Conservation (phyloP, 1,140 invertebrate genomes). For the Drosophila subpulchrella region DNA sequence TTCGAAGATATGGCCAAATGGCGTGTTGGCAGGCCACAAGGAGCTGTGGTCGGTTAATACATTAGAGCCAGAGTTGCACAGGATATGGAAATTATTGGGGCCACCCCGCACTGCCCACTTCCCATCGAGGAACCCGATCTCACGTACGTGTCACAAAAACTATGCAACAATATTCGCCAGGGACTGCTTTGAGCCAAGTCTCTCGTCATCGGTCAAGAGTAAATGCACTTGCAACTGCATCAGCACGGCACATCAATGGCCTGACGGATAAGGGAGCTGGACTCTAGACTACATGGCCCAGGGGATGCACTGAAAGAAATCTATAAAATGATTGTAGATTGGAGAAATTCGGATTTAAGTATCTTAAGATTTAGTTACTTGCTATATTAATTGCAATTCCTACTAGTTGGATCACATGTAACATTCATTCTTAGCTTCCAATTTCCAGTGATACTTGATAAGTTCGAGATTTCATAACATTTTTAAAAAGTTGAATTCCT, state of each 20-base stretch:
- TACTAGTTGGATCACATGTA: too few relatives aligned
- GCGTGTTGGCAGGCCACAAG: slow-evolving; percentile 75
- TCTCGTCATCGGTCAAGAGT: slow-evolving; percentile 39
- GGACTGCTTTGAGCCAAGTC: slow-evolving; percentile 10
- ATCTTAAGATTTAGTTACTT: too few relatives aligned
- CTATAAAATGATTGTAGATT: too few relatives aligned
- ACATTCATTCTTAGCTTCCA: too few relatives aligned
- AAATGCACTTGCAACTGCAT: slow-evolving; percentile 46
- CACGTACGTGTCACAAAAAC: slow-evolving; percentile 26
- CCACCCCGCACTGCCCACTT: neutral
- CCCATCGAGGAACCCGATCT: neutral
- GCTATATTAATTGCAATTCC: too few relatives aligned
- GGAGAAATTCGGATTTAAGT: too few relatives aligned
- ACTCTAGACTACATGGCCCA: slow-evolving; percentile 9
- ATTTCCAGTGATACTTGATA: too few relatives aligned
- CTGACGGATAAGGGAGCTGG: slow-evolving; percentile 1
- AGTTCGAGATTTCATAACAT: too few relatives aligned
- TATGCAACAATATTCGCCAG: slow-evolving; percentile 15
- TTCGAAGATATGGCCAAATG: slow-evolving; percentile 58
- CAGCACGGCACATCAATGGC: slow-evolving; percentile 27
- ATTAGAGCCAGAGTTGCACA: slow-evolving; percentile 33
- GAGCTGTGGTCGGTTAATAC: slow-evolving; percentile 38
- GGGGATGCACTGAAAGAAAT: slow-evolving; percentile 1
- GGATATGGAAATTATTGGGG: slow-evolving; percentile 49
- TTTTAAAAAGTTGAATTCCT: too few relatives aligned